Conservation (phyloP, 2,113 vertebrate species). For the Paralichthys olivaceus region DNA sequence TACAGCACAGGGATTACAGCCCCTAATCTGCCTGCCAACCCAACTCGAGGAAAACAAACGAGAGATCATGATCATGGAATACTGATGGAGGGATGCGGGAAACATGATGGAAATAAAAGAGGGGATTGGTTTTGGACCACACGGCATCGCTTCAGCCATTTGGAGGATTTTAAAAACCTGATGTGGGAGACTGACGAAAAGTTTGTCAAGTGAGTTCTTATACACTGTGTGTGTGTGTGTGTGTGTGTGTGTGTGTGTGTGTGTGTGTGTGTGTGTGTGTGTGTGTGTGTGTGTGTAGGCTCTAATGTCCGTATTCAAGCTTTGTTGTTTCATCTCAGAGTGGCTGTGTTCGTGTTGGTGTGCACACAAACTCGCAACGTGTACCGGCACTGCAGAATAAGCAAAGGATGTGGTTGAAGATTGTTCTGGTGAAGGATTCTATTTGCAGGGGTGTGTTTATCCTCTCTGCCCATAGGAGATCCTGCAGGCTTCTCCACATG, state of each 20-base stretch:
- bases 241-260: not conserved
- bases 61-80: slow-evolving; percentile 32
- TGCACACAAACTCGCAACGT: not conserved
- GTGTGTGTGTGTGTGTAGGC: no score
- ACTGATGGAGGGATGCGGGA: slow-evolving; percentile 23
- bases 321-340: not conserved
- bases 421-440: slow-evolving; percentile 49
- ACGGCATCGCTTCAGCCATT: not conserved
- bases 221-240: fast-evolving
- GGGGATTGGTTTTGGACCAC: slow-evolving; percentile 14
- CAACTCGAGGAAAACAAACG: slow-evolving; percentile 11
- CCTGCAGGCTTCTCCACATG: slow-evolving; percentile 28
- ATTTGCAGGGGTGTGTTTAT: slow-evolving; percentile 65
- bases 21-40: slow-evolving; percentile 71
- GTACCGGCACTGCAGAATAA: slow-evolving; percentile 11
- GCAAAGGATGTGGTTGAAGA: slow-evolving; percentile 60
- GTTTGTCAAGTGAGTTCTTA: slow-evolving; percentile 32
- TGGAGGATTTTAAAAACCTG: slow-evolving; percentile 3
- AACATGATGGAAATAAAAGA: slow-evolving; percentile 29
- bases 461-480: slow-evolving; percentile 32
- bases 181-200: not conserved
- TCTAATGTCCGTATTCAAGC: not conserved
- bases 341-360: not conserved
- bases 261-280: no score
- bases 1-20: slow-evolving; percentile 66